Conservation (phyloP, 2,797 vertebrate genomes). For the Gouania willdenowi region DNA sequence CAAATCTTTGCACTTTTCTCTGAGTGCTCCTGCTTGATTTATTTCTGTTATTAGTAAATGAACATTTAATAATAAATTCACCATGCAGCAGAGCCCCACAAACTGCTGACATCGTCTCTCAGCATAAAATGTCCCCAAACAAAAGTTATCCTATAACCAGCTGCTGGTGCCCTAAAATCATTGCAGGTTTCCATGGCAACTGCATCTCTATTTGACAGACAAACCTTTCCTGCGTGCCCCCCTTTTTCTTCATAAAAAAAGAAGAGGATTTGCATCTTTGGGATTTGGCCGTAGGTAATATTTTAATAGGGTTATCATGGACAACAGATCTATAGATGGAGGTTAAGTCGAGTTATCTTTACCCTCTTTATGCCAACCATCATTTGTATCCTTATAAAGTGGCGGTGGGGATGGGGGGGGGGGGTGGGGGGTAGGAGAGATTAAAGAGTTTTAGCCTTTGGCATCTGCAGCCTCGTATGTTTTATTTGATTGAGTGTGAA, state of each 20-base stretch:
- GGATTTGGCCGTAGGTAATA: constrained; percentile 61
- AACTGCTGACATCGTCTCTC: constrained; percentile 26
- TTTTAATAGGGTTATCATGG: constrained; percentile 64
- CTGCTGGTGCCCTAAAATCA: constrained; percentile 57
- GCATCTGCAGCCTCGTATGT: constrained; percentile 40
- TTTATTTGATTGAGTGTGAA: constrained; percentile 48
- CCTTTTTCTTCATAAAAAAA: constrained; percentile 10
- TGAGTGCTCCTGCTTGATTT: too few species aligned
- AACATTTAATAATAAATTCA: too few species aligned
- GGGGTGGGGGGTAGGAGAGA: constrained; percentile 38
- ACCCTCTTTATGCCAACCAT: constrained; percentile 15
- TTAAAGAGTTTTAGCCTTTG: constrained; percentile 57
- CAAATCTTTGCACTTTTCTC: too few species aligned
- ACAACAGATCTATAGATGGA: constrained; percentile 49
- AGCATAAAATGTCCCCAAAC: constrained; percentile 32
- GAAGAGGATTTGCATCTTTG: constrained; percentile 65
- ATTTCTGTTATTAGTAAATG: too few species aligned
- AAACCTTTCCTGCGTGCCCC: constrained; percentile 26
- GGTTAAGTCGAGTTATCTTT: constrained; percentile 52
- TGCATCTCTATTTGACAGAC: constrained; percentile 51
- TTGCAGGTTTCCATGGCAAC: constrained; percentile 72
- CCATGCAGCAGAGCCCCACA: too few species aligned
- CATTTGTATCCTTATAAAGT: constrained; percentile 32
- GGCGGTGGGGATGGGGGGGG: neutral
- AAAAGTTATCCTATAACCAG: constrained; percentile 45